A percentile compares a stretch with the other conserved stretches of the same genome.
These are phyloP conservation scores for Tursiops truncatus DNA, from an alignment of 2,113 vertebrate species.

Conservation along the genomic window DNA sequence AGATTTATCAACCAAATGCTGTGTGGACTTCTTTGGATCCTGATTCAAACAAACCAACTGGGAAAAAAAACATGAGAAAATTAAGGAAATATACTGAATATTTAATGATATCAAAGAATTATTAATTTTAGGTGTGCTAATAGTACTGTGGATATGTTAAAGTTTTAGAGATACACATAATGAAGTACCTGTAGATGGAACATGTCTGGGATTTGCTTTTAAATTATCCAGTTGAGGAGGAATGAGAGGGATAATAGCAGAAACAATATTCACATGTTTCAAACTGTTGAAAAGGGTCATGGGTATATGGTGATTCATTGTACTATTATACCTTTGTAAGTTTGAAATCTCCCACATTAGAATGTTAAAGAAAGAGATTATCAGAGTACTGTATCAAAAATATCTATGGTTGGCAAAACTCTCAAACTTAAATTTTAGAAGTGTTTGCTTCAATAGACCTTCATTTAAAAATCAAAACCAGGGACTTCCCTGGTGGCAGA, in stretches of 20 bases:
- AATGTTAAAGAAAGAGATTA: background rate
- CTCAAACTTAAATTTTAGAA: background rate
- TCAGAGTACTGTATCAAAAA: background rate
- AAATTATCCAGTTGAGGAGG: background rate
- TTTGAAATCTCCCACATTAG: background rate
- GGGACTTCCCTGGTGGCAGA: too few relatives aligned
- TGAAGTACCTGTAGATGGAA: background rate
- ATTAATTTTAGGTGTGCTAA: background rate
- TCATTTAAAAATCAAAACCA: slow-evolving; percentile 9
- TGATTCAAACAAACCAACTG: background rate
- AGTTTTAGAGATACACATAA: background rate
- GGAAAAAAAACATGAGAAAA: background rate
- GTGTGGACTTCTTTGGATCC: background rate
- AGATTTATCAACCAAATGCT: slow-evolving; percentile 20
- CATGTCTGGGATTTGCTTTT: background rate
- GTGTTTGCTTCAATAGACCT: background rate
- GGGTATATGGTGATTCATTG: background rate
- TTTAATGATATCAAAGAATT: slow-evolving; percentile 17
- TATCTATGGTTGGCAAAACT: background rate
- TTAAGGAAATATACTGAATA: background rate
- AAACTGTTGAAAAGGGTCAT: background rate
- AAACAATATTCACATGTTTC: slow-evolving; percentile 14
- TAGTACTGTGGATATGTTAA: background rate
- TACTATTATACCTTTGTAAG: background rate
- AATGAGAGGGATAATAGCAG: background rate